Base-by-base conservation (phyloP, 2,797 vertebrate species). In the Apogon talboti region DNA sequence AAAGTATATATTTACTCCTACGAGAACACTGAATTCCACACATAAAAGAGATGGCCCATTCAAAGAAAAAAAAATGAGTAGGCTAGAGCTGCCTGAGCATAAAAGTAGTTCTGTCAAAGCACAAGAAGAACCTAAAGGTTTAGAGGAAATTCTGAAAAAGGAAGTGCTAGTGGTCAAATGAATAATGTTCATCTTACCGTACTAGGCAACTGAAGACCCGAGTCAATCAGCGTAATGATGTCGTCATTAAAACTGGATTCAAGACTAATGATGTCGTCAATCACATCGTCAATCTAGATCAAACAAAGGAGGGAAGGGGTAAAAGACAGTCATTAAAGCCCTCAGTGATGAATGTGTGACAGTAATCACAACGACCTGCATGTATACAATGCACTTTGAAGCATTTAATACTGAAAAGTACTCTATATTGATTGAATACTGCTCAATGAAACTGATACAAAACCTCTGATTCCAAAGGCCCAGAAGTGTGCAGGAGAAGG, bases 161-260 rank as follows among this genome's bases (percentile, higher is more conserved):
- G n/a, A n/a, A n/a, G 63, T 54, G 60, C 38, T 45, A 11, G 68
- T 14, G n/a, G 4, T 47, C 15, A 33, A 63, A 77, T 48, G 37
- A 82, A 63, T 19, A 40, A 16, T 50, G 49, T 41, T 77, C 1
- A 73, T 70, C 90, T 53, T 91, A 97, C 96, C 85, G 96, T 98
- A 90, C 91, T 96, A 0, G 95, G 95, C 55, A 97, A 85, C 85
- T 95, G 95, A 46, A 95, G 92, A 49, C 94, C 93, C n/a, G 93
- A 93, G 74, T 96, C 95, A 24, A 96, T 94, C 74, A 95, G 93
- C 11, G 94, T 94, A 77, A 98, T 94, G 87, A 97, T 94, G 81
- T 98, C 96, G 1, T 98, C 96, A 28, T 96, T 97, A 84, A 96
- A 97, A 92, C 96, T 97, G 81, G 96, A 98, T 88, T 97, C 96